phyloP scores from a whole-genome alignment of 2,888 invertebrate species.

The Platerodrilus igneus region DNA sequence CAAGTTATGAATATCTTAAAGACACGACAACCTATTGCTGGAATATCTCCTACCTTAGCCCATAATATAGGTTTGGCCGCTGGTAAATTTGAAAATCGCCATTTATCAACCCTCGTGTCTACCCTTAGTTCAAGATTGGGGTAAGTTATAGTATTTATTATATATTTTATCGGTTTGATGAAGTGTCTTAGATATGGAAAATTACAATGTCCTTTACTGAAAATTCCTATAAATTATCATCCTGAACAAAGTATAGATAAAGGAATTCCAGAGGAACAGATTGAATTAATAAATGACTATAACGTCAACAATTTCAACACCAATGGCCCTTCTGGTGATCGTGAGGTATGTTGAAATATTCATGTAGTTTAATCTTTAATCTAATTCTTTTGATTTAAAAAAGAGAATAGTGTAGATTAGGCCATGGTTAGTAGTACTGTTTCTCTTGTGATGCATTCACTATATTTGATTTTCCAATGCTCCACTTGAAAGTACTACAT shows the following conservation, averaged over 20 bases:
- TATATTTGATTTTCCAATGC: too few species aligned
- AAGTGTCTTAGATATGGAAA: slow-evolving; percentile 19
- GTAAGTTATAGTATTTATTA: slow-evolving; percentile 29
- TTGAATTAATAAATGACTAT: slow-evolving; percentile 29
- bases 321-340: slow-evolving; percentile 18
- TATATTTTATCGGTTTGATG: not conserved
- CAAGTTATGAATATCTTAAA: slow-evolving; percentile 50
- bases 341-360: slow-evolving; percentile 1
- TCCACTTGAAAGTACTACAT: too few species aligned
- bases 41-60: slow-evolving; percentile 46
- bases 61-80: slow-evolving; percentile 47
- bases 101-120: slow-evolving; percentile 40
- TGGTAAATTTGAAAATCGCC: slow-evolving; percentile 39
- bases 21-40: slow-evolving; percentile 38
- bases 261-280: slow-evolving; percentile 40
- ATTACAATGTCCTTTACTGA: slow-evolving; percentile 39
- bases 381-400: too few species aligned
- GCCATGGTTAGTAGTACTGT: too few species aligned
- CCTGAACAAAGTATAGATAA: slow-evolving; percentile 45
- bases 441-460: too few species aligned
- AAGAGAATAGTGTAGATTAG: too few species aligned
- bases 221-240: slow-evolving; percentile 39
- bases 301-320: slow-evolving; percentile 7
- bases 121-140: slow-evolving; percentile 39
- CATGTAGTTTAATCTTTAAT: too few species aligned